Base-by-base conservation (phyloP, 2,113 vertebrate species). In the Corvus moneduloides region DNA sequence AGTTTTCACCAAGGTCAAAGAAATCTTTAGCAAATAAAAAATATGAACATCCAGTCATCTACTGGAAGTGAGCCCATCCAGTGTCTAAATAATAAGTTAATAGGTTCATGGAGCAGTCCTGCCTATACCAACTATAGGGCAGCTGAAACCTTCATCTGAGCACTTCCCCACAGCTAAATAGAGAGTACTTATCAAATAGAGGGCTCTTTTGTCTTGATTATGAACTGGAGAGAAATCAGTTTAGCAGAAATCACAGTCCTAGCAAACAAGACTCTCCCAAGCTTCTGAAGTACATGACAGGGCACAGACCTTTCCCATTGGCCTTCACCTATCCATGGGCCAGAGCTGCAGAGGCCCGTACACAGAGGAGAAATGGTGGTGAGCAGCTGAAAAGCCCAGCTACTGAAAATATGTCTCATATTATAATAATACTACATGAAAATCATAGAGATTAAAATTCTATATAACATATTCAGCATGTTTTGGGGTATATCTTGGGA, bases 1-100 rank as follows among this genome's bases (percentile, higher is more conserved):
- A 1, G 90, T 85, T 97, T 98, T 97, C 93, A 96, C 87, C 92
- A 97, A 95, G 96, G 96, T 98, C 96, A 97, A 97, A 96, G 91
- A 94, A 97, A 97, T 97, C 90, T 95, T 96, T 63, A 94, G 90
- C 92, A 98, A 97, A 96, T 93, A 97, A 96, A 95, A 96, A 96
- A 92, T 95, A 69, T 86, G 96, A 96, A 89, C 44, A 64, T 96
- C 96, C 94, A 97, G 87, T 87, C 75, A 68, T 92, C 69, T 71
- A 77, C 71, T 97, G 96, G 96, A 98, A 89, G 93, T 84, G 75
- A 93, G 95, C 96, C 96, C 72, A 87, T 76, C 26, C 73, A 85
- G 63, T 90, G 62, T 96, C 95, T 96, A 96, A 96, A 89, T 68
- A 97, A 89, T 55, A 89, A 96, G 89, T 84, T 91, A 97, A 94